Conservation (phyloP, 2,888 invertebrate species). For the Phorcus lineatus region DNA sequence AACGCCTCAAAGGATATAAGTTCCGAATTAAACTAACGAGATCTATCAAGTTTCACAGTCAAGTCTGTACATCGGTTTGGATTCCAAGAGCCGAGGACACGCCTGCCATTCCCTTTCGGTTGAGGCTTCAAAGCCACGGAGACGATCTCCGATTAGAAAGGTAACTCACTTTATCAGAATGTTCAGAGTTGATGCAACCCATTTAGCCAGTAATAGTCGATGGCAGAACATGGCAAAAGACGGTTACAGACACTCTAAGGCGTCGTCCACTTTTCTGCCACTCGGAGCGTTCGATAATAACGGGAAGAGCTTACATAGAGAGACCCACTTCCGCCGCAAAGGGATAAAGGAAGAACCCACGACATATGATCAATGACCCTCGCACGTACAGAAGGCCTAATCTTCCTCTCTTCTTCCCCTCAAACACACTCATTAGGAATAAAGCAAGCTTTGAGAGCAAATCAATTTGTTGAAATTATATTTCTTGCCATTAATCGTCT, state of each 20-base stretch:
- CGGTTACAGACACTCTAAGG: background rate
- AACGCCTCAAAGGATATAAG: too few species aligned
- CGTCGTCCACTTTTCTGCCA: background rate
- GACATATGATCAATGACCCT: conserved; percentile 1
- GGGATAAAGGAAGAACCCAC: background rate
- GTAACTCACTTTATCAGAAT: background rate
- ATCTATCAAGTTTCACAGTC: too few species aligned
- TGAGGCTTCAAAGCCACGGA: too few species aligned
- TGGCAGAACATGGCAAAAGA: conserved; percentile 2
- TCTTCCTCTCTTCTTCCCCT: background rate
- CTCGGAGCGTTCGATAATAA: conserved; percentile 8
- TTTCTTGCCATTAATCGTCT: conserved; percentile 16
- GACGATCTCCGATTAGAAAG: too few species aligned
- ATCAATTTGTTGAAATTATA: conserved; percentile 24
- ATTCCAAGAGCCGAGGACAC: too few species aligned
- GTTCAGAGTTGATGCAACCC: background rate
- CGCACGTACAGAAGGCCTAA: background rate
- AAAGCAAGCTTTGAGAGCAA: conserved; percentile 23
- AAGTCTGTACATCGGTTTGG: too few species aligned
- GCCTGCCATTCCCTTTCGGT: too few species aligned
- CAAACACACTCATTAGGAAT: conserved; percentile 20
- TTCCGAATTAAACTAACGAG: too few species aligned
- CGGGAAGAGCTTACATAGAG: background rate
- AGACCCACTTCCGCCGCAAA: background rate
- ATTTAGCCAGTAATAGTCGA: background rate